Evolutionary conservation across 2,888 invertebrate genomes (phyloP), one percentile per base, ranked within the genome.

Genomic region (Actias luna): DNA sequence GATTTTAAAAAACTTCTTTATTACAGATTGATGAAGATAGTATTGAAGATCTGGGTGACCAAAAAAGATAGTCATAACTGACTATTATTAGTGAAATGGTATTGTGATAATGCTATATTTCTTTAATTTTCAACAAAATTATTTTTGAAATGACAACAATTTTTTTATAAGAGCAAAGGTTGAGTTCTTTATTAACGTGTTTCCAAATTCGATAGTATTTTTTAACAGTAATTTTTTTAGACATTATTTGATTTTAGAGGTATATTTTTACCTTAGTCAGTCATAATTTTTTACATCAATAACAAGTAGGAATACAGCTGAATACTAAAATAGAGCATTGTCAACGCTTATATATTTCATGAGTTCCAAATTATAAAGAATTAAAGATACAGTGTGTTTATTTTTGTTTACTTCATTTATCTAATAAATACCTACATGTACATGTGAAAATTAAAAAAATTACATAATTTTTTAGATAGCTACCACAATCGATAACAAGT

Each of bases 41-140:
- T 73, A 98, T 98, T 87, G 98, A 98, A 87, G 98, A 98, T 93
- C 93, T 98, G 70, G 98, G 98, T 58, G 98, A 98, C 89, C 96
- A 97, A 80, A 98, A 98, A 85, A 96, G 98, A 94, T 97, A 95
- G 94, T 88, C 71, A 76, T 69, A 68, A 65, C 35, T 22, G 42
- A 42, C 29, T 60, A 25, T 29, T 52, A 16, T 36, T 52, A 33
- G 31, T 42, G 33, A 55, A 63, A 52, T 67, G 63, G 61, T 62
- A 63, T 57, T 64, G 64, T 69, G 67, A 69, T 72, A 74, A 72
- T 76, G 74, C 75, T 79, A 71, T 74, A 75, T 69, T 77, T 74
- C 39, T 39, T 72, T 72, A 65, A 64, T 62, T 67, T 65, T 22
- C 16, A 16, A 57, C 5, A 8, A 31, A 42, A 46, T 8, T 50